Evolutionary conservation across 2,113 vertebrate species (phyloP).

Genomic region (Meriones unguiculatus): DNA sequence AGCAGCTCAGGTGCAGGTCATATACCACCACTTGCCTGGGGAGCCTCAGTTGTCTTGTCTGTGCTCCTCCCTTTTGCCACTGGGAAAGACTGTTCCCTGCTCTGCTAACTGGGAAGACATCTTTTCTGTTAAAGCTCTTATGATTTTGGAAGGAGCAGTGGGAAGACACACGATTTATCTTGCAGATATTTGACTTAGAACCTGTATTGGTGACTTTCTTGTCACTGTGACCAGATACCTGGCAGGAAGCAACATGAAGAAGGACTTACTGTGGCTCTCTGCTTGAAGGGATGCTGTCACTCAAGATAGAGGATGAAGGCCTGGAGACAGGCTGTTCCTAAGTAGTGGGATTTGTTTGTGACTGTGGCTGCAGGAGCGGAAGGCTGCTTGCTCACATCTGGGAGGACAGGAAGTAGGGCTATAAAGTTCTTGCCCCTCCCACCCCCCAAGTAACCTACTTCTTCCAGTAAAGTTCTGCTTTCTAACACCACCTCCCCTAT

Average conservation of each 20-base stretch:
- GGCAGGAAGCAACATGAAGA: neutral
- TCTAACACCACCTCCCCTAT: neutral
- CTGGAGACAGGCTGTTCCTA: no score
- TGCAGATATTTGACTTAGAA: neutral
- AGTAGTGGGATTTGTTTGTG: neutral
- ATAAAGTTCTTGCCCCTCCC: neutral
- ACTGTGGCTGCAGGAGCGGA: neutral
- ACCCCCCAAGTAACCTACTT: neutral
- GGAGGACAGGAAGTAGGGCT: neutral
- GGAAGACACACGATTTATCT: neutral
- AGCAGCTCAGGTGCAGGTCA: no score
- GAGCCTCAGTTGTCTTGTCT: neutral
- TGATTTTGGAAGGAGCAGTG: neutral
- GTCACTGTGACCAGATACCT: neutral
- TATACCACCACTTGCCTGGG: accelerated
- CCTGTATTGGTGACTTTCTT: neutral
- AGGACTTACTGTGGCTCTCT: neutral
- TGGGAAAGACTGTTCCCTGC: neutral
- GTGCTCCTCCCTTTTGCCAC: neutral
- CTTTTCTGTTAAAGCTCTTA: neutral
- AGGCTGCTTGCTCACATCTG: neutral
- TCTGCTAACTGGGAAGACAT: neutral
- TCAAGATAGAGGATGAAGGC: neutral
- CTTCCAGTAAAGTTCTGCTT: neutral
- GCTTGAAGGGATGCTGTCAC: neutral